Conservation (phyloP, 2,888 invertebrate species). For the Cephus rjabovi region DNA sequence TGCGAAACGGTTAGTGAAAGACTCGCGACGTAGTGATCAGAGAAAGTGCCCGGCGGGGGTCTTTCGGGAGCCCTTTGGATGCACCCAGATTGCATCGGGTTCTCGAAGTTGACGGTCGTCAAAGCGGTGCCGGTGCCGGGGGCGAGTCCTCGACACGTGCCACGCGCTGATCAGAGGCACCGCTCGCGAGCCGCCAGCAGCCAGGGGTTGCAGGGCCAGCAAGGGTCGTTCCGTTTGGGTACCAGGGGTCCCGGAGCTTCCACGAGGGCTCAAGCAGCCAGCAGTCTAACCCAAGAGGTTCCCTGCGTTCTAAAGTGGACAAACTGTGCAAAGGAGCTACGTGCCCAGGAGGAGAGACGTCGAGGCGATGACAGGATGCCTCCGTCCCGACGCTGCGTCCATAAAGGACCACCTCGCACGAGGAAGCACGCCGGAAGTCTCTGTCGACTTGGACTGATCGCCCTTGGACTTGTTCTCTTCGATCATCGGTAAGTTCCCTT, state of each 20-base stretch:
- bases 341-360: conserved; percentile 5
- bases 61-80: conserved; percentile 43
- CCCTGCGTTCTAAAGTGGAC: conserved; percentile 42
- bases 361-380: conserved; percentile 65
- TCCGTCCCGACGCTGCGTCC: conserved; percentile 56
- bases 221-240: conserved; percentile 50
- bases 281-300: neutral
- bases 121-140: conserved; percentile 61
- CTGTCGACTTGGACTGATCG: conserved; percentile 16
- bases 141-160: conserved; percentile 64
- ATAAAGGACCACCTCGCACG: conserved; percentile 51
- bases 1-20: neutral
- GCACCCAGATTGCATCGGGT: conserved; percentile 32
- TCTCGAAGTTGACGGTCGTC: conserved; percentile 50
- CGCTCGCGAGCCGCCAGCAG: conserved; percentile 37
- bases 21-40: neutral
- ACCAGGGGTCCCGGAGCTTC: conserved; percentile 40
- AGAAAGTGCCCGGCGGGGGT: conserved; percentile 31
- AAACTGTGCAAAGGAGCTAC: conserved; percentile 37
- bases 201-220: conserved; percentile 23
- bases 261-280: neutral
- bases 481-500: conserved; percentile 53
- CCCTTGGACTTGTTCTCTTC: conserved; percentile 37
- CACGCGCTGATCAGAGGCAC: conserved; percentile 62
- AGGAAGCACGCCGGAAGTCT: conserved; percentile 44